Evolutionary conservation across 92 coral and sea anemone genomes (phyloP), one percentile per base, ranked within the genome.

Genomic region (Phymanthus crucifer): DNA sequence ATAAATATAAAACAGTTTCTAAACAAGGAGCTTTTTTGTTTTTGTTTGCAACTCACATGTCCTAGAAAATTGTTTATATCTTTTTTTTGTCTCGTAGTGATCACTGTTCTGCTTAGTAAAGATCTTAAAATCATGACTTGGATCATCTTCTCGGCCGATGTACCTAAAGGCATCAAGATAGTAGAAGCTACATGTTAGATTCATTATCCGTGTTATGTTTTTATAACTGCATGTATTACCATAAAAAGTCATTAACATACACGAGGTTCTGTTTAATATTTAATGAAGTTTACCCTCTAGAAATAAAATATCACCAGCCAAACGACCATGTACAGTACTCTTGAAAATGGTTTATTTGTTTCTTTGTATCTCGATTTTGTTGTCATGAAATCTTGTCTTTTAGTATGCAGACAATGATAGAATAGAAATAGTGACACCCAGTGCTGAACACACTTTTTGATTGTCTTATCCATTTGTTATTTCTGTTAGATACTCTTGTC

Each of bases 211-310:
- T 61, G 32, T 61, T 61, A n/a, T 24, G 68, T 61, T 1, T 27
- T 61, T 26, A 27, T 61, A 27, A 61, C 35, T 61, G 68, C 26
- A 61, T 61, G 68, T 61, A 61, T 24, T 61, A 27, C 34, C 68
- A 61, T 61, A 14, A 33, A 3, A 61, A 61, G 13, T 61, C 32
- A 40, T 71, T 71, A 71, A 40, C 52, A 71, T 71, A 71, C 75
- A 71, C 75, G 75, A 71, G 75, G 75, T 3, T 13, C 33, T 40
- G 16, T 71, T 71, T 40, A 35, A 71, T 71, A 71, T 40, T 71
- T 71, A 71, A 71, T 71, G 12, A 24, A 16, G 75, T 38, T 71
- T 40, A 71, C 68, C 13, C 29, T n/a, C 35, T 34, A 61, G 11
- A 23, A n/a, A 23, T 26, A 61, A 9, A 26, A 23, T 12, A 23